These are phyloP conservation scores for Xiphophorus couchianus DNA, from an alignment of 2,113 vertebrate genomes.

Conservation along the genomic window DNA sequence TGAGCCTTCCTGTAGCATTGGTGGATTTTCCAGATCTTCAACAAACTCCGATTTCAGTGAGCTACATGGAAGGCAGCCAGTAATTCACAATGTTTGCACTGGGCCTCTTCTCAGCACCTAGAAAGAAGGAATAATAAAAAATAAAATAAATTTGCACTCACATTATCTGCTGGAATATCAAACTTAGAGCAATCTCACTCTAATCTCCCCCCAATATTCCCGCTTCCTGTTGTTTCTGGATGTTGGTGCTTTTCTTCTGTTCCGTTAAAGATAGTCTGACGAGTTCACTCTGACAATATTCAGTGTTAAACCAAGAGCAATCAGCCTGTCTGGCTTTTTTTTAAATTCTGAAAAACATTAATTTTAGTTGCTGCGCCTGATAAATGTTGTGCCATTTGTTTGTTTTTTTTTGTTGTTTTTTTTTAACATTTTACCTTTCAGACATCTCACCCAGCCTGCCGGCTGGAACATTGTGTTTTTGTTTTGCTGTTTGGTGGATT, in stretches of 20 bases:
- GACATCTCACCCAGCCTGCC: too few relatives aligned
- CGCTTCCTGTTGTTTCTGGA: slow-evolving; percentile 6
- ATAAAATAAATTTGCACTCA: background rate
- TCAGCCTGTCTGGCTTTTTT: background rate
- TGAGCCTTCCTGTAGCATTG: slow-evolving; percentile 1
- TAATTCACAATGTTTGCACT: slow-evolving; percentile 21
- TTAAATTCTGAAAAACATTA: background rate
- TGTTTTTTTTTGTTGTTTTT: too few relatives aligned
- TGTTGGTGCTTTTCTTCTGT: background rate
- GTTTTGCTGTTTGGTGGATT: too few relatives aligned
- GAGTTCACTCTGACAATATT: slow-evolving; percentile 6
- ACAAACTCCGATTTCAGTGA: slow-evolving; percentile 38
- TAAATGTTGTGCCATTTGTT: too few relatives aligned
- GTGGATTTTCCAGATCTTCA: slow-evolving; percentile 20
- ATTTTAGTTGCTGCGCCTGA: slow-evolving; percentile 1
- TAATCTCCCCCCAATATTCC: background rate
- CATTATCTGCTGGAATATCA: background rate
- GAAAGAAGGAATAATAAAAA: background rate
- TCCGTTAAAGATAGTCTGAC: slow-evolving; percentile 1
- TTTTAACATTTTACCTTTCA: too few relatives aligned
- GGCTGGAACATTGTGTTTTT: too few relatives aligned
- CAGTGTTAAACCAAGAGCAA: slow-evolving; percentile 1
- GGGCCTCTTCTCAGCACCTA: slow-evolving; percentile 12
- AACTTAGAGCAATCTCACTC: background rate
- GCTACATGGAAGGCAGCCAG: slow-evolving; percentile 8